Conservation (phyloP, 2,113 vertebrate species). For the Alectura lathami region DNA sequence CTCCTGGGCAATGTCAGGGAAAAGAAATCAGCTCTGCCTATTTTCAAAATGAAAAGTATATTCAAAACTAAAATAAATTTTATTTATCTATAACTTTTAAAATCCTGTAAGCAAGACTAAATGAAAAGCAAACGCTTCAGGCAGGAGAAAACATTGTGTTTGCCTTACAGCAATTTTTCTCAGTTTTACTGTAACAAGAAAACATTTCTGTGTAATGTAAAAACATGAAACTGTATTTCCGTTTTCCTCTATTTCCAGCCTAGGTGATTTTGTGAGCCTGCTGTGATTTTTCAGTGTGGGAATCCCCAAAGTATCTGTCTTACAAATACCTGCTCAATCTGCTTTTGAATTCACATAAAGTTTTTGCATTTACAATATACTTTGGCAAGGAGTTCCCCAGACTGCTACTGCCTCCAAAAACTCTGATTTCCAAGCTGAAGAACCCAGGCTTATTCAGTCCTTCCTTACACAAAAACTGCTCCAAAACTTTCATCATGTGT, state of each 20-base stretch:
- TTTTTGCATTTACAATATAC: background rate
- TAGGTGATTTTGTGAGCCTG: background rate
- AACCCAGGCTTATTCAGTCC: background rate
- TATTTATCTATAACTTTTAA: background rate
- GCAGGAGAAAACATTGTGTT: background rate
- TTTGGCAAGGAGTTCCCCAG: background rate
- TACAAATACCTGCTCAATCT: background rate
- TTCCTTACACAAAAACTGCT: background rate
- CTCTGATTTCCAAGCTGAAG: background rate
- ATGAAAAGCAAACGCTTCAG: background rate
- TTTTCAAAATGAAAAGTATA: background rate
- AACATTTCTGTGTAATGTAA: background rate
- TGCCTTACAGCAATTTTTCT: background rate
- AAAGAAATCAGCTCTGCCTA: background rate
- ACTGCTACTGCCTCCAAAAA: background rate
- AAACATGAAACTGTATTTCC: background rate
- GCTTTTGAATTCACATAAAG: background rate
- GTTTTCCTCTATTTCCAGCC: background rate
- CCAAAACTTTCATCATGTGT: background rate
- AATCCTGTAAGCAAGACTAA: background rate
- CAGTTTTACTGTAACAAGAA: background rate
- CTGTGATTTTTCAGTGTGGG: background rate
- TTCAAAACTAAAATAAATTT: background rate
- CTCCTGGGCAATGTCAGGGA: background rate
- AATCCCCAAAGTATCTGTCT: background rate